A percentile compares a stretch with the other conserved stretches of the same genome.
Conservation (phyloP, 2,113 vertebrate genomes). For the Rhabdornis inornatus region DNA sequence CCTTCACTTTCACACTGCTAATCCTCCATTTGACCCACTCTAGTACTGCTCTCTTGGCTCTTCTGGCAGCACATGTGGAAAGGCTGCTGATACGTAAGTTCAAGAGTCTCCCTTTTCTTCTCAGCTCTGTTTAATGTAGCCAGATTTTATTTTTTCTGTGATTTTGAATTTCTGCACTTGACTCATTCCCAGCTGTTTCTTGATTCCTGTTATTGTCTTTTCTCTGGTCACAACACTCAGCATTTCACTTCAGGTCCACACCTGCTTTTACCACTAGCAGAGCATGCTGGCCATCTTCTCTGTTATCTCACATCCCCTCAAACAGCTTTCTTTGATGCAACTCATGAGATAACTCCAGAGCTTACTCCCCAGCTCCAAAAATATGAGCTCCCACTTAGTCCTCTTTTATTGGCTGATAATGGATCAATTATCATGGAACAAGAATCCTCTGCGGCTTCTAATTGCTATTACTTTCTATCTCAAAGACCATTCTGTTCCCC, state of each 20-base stretch:
- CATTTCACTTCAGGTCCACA: neutral
- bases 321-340: neutral
- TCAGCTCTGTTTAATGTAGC: neutral
- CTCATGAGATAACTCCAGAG: neutral
- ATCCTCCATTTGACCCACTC: neutral
- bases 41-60: neutral
- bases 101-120: neutral
- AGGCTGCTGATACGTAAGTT: neutral
- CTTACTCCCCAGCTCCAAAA: neutral
- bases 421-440: neutral
- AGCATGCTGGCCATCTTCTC: neutral
- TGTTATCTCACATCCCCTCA: neutral
- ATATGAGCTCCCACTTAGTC: neutral
- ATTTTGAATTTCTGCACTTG: neutral
- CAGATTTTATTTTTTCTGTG: neutral
- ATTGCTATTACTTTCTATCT: neutral
- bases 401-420: neutral
- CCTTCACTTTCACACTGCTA: neutral
- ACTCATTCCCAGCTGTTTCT: neutral
- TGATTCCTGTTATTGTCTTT: neutral
- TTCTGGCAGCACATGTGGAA: neutral
- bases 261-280: neutral
- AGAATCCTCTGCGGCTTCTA: neutral
- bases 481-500: neutral
- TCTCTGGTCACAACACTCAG: accelerated